Evolutionary conservation across 2,113 vertebrate species (phyloP).

Genomic region (Gallinago paraguaiae): DNA sequence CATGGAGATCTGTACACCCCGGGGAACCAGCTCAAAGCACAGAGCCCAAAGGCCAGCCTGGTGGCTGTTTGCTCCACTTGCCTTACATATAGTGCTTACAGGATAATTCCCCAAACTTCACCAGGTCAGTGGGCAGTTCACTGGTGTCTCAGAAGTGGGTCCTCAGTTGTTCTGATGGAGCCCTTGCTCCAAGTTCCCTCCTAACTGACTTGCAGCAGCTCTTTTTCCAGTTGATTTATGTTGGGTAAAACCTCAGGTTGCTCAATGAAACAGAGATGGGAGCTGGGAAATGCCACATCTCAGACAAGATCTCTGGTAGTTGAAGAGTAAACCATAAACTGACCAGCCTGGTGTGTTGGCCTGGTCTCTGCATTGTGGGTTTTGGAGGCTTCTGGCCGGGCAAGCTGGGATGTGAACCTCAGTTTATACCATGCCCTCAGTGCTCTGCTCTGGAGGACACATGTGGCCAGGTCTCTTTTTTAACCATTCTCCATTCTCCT

Average conservation of each 20-base stretch:
- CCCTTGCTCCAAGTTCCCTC: neutral
- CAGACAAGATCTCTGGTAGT: neutral
- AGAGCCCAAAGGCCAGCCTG: rapidly evolving
- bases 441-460: neutral
- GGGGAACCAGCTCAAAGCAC: neutral
- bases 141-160: neutral
- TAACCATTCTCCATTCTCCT: neutral
- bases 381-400: neutral
- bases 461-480: rapidly evolving
- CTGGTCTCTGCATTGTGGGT: rapidly evolving
- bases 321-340: neutral
- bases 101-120: neutral
- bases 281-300: neutral
- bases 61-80: neutral
- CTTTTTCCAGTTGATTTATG: neutral
- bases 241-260: neutral
- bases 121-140: neutral
- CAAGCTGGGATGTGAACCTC: neutral
- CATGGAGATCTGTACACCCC: neutral
- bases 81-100: neutral
- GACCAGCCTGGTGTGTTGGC: neutral
- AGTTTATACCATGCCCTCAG: rapidly evolving
- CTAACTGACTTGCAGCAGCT: neutral
- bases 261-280: neutral
- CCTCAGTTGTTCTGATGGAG: neutral